phyloP scores from a whole-genome alignment of 2,113 vertebrate genomes.

The Halcyon senegalensis region DNA sequence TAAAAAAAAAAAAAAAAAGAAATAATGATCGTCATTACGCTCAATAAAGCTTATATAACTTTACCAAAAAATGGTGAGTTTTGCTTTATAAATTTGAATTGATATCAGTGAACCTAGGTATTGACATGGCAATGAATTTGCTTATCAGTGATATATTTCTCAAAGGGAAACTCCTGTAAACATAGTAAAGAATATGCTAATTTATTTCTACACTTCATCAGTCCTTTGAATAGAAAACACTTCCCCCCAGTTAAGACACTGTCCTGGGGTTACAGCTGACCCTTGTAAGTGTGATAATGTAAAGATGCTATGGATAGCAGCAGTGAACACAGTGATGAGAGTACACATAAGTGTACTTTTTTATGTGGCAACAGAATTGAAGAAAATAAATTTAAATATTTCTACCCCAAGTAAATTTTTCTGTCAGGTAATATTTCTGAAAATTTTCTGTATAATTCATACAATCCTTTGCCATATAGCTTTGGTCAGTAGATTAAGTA shows the following conservation, averaged over 20 bases:
- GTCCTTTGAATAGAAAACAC: neutral
- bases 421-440: neutral
- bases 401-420: neutral
- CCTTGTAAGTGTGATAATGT: neutral
- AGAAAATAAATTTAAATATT: neutral
- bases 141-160: neutral
- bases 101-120: neutral
- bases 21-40: neutral
- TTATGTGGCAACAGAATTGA: neutral
- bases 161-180: conserved; percentile 3
- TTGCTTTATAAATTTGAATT: neutral
- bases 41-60: neutral
- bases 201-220: neutral
- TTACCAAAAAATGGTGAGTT: neutral
- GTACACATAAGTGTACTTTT: neutral
- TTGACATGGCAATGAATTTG: neutral
- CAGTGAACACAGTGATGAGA: neutral
- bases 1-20: neutral
- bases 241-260: neutral
- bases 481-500: neutral
- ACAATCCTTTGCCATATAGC: neutral
- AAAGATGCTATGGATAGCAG: neutral
- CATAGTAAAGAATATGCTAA: neutral
- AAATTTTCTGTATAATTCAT: neutral
- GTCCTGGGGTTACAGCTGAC: neutral